These are phyloP conservation scores for Avahi laniger DNA, from an alignment of 2,797 vertebrate species.

Conservation along the genomic window DNA sequence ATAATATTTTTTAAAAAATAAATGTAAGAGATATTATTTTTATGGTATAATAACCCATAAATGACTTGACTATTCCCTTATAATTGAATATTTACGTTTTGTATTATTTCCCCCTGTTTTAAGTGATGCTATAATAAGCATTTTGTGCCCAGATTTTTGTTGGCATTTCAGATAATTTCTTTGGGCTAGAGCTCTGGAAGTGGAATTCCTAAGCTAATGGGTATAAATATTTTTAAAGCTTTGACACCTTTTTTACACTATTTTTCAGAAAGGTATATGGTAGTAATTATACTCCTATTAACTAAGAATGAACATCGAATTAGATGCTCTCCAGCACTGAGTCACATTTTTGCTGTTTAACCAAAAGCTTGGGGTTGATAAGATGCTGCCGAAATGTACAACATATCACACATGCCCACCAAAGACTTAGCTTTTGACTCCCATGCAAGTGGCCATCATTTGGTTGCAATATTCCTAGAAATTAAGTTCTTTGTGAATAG, in stretches of 20 bases:
- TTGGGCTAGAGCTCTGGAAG: not conserved
- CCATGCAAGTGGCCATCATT: not conserved
- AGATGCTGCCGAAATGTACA: not conserved
- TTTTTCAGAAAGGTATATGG: not conserved
- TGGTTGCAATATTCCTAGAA: conserved; percentile 11
- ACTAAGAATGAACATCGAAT: not conserved
- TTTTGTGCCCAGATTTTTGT: conserved; percentile 3
- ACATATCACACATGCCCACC: not conserved
- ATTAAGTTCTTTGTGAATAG: conserved; percentile 9
- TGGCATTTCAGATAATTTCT: not conserved
- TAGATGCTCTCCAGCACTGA: not conserved
- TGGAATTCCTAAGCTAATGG: not conserved
- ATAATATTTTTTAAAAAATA: conserved; percentile 18
- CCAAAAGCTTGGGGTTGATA: not conserved
- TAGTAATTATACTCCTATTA: not conserved
- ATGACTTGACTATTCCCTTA: not conserved
- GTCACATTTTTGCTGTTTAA: not conserved
- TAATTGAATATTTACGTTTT: not conserved
- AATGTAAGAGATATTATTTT: not conserved
- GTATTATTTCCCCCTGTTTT: not conserved
- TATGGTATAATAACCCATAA: not conserved
- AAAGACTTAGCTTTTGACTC: not conserved
- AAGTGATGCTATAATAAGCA: not conserved
- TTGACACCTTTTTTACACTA: not conserved
- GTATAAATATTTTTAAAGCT: not conserved